Conservation (phyloP, 2,797 vertebrate genomes). For the Melanotaenia maccullochi region DNA sequence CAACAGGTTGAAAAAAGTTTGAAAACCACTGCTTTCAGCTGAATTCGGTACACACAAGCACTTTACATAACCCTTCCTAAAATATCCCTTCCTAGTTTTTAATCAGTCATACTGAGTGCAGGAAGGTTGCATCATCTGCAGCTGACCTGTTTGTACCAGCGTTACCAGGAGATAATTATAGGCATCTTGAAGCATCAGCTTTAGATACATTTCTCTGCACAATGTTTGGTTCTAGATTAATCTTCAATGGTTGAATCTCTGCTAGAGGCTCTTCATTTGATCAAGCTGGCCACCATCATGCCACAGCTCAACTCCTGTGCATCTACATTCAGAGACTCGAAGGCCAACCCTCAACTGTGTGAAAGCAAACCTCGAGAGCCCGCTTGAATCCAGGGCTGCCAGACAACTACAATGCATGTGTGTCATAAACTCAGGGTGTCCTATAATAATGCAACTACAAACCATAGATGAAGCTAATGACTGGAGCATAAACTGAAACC, state of each 20-base stretch:
- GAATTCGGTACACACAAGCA: too few species aligned
- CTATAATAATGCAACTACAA: slow-evolving; percentile 40
- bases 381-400: slow-evolving; percentile 28
- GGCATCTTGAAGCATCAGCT: not conserved
- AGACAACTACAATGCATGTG: slow-evolving; percentile 29
- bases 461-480: slow-evolving; percentile 53
- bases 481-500: slow-evolving; percentile 37
- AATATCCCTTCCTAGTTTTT: too few species aligned
- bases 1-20: too few species aligned
- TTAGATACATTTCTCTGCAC: not conserved
- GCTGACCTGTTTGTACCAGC: too few species aligned
- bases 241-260: too few species aligned
- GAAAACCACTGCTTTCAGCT: too few species aligned
- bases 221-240: too few species aligned
- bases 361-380: slow-evolving; percentile 25
- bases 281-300: not conserved
- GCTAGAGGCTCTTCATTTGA: not conserved
- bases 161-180: too few species aligned
- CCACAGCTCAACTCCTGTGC: not conserved
- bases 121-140: too few species aligned
- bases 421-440: slow-evolving; percentile 31
- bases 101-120: too few species aligned
- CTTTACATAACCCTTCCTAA: too few species aligned
- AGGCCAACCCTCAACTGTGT: slow-evolving; percentile 3
- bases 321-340: not conserved